phyloP scores from a whole-genome alignment of 2,113 vertebrate species.

The Pelmatolapia mariae region DNA sequence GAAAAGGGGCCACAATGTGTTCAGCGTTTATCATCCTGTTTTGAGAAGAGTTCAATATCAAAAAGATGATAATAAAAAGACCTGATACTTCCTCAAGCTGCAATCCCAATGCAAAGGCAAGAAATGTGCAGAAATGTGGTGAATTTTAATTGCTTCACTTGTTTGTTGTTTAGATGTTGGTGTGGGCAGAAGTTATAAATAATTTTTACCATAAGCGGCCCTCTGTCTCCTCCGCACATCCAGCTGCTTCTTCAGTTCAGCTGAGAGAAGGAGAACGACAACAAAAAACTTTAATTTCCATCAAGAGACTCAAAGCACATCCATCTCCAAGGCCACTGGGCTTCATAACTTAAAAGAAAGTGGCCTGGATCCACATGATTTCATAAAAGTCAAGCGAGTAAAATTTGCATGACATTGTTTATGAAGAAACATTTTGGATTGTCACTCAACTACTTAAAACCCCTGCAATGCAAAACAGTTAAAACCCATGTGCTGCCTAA shows the following conservation, averaged over 20 bases:
- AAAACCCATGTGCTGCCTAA: neutral
- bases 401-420: neutral
- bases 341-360: neutral
- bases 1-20: neutral
- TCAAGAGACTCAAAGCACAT: neutral
- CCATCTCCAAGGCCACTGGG: neutral
- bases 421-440: neutral
- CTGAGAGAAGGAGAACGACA: slow-evolving; percentile 58
- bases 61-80: neutral
- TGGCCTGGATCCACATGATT: fast-evolving
- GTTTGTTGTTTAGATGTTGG: neutral
- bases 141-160: neutral
- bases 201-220: slow-evolving; percentile 79
- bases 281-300: neutral
- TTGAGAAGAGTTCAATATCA: neutral
- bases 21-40: neutral
- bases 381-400: neutral
- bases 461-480: neutral
- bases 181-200: neutral
- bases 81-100: neutral
- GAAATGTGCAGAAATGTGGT: neutral
- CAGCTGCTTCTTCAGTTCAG: slow-evolving; percentile 82
- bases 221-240: slow-evolving; percentile 77
- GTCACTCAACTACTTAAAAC: neutral
- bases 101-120: neutral